Evolutionary conservation across 1,140 invertebrate species (phyloP).

Genomic region (Halictus rubicundus): DNA sequence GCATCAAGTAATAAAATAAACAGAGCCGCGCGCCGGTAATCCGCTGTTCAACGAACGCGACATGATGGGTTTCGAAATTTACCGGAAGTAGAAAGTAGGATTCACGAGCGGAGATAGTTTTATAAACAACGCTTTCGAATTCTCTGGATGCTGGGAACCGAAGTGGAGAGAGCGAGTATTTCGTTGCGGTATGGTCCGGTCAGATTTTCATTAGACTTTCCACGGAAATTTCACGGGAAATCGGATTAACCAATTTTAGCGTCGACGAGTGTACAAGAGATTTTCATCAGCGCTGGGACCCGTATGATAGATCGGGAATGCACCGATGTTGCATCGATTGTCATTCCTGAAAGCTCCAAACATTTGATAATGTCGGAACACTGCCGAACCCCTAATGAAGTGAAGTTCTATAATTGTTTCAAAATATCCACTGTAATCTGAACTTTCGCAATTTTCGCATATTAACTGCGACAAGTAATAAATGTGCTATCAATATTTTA

Average conservation of each 20-base stretch:
- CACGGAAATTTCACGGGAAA: conserved; percentile 3
- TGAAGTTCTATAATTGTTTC: no score
- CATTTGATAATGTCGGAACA: not conserved
- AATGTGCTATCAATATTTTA: no score
- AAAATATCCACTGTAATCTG: no score
- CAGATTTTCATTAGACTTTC: conserved; percentile 40
- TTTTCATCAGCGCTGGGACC: conserved; percentile 17
- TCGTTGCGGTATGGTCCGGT: not conserved
- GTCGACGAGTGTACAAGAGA: conserved; percentile 19
- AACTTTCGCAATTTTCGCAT: no score
- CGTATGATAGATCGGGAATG: not conserved
- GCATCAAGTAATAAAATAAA: not conserved
- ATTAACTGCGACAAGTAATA: no score
- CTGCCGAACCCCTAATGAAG: not conserved
- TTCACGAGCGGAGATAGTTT: conserved; percentile 2
- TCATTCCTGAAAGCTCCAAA: not conserved
- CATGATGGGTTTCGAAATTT: not conserved
- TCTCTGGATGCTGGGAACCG: not conserved
- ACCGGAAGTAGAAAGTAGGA: not conserved
- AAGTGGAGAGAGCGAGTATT: not conserved
- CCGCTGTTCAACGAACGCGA: not conserved
- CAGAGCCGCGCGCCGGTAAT: not conserved
- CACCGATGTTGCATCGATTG: not conserved
- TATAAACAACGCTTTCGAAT: conserved; percentile 36
- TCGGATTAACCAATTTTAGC: conserved; percentile 29